Conservation (phyloP, 2,888 invertebrate species). For the Zaprionus lineosus region DNA sequence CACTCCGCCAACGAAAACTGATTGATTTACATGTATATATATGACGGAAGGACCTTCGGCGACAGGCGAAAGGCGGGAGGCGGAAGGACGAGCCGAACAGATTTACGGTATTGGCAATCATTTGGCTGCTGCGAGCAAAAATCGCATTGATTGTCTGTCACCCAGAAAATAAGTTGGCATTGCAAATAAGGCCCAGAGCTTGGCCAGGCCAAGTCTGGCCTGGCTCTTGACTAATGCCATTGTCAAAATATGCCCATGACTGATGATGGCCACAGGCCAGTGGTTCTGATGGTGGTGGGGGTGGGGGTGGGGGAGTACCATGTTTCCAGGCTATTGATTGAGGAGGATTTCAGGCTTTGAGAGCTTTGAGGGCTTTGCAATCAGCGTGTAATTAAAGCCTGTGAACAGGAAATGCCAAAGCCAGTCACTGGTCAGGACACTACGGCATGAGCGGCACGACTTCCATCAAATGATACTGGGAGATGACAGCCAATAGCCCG, state of each 20-base stretch:
- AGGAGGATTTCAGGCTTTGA: no score
- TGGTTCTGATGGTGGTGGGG: conserved; percentile 13
- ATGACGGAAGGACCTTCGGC: no score
- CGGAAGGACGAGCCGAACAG: no score
- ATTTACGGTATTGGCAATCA: conserved; percentile 27
- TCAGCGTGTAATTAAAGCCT: conserved; percentile 67
- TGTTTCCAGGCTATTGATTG: conserved; percentile 51
- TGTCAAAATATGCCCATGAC: conserved; percentile 75
- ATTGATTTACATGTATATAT: no score
- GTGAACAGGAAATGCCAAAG: conserved; percentile 61
- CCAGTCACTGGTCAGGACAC: no score
- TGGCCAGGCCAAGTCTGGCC: no score
- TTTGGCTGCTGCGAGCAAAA: conserved; percentile 33
- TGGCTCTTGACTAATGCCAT: conserved; percentile 66
- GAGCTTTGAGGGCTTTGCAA: conserved; percentile 38
- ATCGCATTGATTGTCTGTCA: conserved; percentile 67
- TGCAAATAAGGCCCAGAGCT: conserved; percentile 49
- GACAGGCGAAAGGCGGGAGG: conserved; percentile 12
- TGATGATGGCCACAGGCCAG: conserved; percentile 54
- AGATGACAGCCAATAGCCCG: no score
- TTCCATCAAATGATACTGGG: no score
- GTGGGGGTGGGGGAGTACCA: no score
- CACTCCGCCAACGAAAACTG: neutral
- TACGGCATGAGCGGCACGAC: no score
- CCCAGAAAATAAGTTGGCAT: conserved; percentile 46